phyloP scores from a whole-genome alignment of 2,888 invertebrate species.

The Danaus chrysippus region DNA sequence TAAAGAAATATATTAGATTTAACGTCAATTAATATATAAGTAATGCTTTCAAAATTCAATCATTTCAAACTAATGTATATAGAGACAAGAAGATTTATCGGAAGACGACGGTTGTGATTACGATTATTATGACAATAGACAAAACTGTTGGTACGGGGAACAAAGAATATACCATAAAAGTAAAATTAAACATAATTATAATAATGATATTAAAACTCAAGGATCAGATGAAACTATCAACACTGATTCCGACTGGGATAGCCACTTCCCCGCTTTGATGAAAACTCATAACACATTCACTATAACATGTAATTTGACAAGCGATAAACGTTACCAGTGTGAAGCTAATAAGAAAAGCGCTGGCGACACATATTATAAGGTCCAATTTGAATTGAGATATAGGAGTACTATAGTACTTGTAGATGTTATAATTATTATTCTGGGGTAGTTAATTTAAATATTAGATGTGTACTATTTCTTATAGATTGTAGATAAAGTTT shows the following conservation, averaged over 20 bases:
- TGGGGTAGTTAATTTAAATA: no score
- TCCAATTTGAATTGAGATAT: constrained; percentile 32
- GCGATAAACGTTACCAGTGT: constrained; percentile 56
- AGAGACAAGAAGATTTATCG: constrained; percentile 63
- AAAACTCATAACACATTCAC: constrained; percentile 72
- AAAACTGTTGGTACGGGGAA: constrained; percentile 61
- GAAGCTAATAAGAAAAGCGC: constrained; percentile 65
- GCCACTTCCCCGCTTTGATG: constrained; percentile 66
- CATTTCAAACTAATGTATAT: constrained; percentile 28
- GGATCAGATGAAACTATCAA: constrained; percentile 65
- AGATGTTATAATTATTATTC: background rate
- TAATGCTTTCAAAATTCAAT: no score
- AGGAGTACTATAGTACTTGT: constrained; percentile 15
- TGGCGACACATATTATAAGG: constrained; percentile 65
- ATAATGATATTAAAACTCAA: constrained; percentile 36
- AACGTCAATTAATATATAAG: no score
- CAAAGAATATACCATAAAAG: constrained; percentile 67
- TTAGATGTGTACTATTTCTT: no score
- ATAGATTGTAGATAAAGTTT: no score
- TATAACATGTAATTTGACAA: constrained; percentile 58
- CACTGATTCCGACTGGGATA: constrained; percentile 69
- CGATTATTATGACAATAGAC: constrained; percentile 34
- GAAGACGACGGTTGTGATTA: constrained; percentile 57
- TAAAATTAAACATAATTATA: constrained; percentile 46
- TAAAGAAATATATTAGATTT: no score